Evolutionary conservation across 2,888 invertebrate species (phyloP).

Genomic region (Odontocolon sp.): DNA sequence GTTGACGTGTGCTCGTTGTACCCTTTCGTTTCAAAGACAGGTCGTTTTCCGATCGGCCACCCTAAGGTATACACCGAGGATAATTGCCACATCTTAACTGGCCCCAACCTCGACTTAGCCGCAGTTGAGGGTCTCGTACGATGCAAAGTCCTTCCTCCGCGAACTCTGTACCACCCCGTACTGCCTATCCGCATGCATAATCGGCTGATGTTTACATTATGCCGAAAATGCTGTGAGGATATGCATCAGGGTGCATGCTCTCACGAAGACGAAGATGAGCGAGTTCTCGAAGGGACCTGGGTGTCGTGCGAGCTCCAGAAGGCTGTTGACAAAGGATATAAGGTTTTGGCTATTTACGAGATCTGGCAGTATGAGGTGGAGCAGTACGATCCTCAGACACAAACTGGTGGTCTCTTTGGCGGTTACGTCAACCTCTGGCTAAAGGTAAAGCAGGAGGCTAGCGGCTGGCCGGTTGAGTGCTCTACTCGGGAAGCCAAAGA

Average conservation of each 20-base stretch:
- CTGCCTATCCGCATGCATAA: slow-evolving; percentile 7
- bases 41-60: slow-evolving; percentile 65
- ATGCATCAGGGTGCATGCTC: neutral
- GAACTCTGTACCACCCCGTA: neutral
- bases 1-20: neutral
- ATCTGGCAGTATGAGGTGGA: slow-evolving; percentile 65
- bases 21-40: neutral
- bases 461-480: slow-evolving; percentile 63
- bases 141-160: neutral
- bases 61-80: slow-evolving; percentile 51
- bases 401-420: slow-evolving; percentile 62
- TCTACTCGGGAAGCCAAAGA: neutral
- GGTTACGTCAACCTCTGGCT: slow-evolving; percentile 68
- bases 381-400: slow-evolving; percentile 47
- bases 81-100: neutral
- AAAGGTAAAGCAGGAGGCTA: slow-evolving; percentile 67
- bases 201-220: slow-evolving; percentile 4
- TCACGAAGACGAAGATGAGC: neutral
- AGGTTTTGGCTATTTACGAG: slow-evolving; percentile 42
- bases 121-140: neutral
- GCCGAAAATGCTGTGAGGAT: slow-evolving; percentile 2
- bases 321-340: slow-evolving; percentile 65
- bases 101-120: neutral
- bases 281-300: slow-evolving; percentile 69
- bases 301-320: slow-evolving; percentile 68